A percentile compares a stretch with the other conserved stretches of the same genome.
phyloP scores from a whole-genome alignment of 2,113 vertebrate species.

The Paraplagusia blochii region DNA sequence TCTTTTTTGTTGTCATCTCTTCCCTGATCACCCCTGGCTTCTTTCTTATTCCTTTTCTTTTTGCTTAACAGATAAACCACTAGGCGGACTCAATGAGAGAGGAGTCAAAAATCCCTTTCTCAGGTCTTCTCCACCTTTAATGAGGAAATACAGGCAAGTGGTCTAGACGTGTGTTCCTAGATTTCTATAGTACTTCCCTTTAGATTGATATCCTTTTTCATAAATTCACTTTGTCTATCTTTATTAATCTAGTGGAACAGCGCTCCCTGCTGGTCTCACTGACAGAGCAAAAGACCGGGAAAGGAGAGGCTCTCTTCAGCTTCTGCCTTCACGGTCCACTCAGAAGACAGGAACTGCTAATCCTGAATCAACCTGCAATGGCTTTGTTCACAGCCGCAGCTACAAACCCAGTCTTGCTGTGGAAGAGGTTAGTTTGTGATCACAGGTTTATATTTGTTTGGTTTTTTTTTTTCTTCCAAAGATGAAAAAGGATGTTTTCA shows the following conservation, averaged over 20 bases:
- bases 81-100: slow-evolving; percentile 50
- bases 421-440: slow-evolving; percentile 67
- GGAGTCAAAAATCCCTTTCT: slow-evolving; percentile 52
- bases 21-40: neutral
- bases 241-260: slow-evolving; percentile 45
- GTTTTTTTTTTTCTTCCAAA: too few relatives aligned
- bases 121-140: slow-evolving; percentile 53
- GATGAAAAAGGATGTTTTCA: too few relatives aligned
- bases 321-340: slow-evolving; percentile 61
- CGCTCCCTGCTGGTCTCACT: slow-evolving; percentile 39
- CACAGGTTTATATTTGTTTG: too few relatives aligned
- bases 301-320: slow-evolving; percentile 64
- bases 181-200: neutral
- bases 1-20: neutral
- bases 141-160: slow-evolving; percentile 71
- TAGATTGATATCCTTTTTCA: neutral
- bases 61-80: slow-evolving; percentile 64
- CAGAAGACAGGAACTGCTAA: slow-evolving; percentile 30
- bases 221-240: neutral
- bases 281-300: slow-evolving; percentile 61
- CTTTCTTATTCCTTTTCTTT: neutral
- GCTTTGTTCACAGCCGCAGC: slow-evolving; percentile 54
- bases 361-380: slow-evolving; percentile 35
- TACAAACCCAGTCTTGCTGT: slow-evolving; percentile 74
- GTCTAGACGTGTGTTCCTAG: neutral